Evolutionary conservation across 2,113 vertebrate species (phyloP), one percentile per base, ranked within the genome.

Genomic region (Glaucidium brasilianum): DNA sequence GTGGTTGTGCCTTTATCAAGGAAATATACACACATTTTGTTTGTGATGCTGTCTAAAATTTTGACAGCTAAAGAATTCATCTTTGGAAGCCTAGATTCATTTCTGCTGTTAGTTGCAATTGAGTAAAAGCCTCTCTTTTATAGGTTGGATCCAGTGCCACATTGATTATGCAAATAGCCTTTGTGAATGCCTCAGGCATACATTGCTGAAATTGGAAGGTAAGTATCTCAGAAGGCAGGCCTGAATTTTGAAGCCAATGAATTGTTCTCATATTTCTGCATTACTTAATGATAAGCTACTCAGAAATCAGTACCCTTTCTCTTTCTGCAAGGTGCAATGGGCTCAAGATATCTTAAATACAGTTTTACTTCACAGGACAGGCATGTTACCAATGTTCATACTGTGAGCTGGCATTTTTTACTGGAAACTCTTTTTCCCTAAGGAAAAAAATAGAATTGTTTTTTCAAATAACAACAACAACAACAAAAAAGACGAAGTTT

Each of bases 1-100:
- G 77, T 90, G 85, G 91, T 89, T 97, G 91, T 84, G 92, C 91
- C 77, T 97, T 98, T 97, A 90, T 93, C 88, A 93, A 92, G 89
- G 94, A 97, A 94, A 97, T 87, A 96, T 50, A 96, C n/a, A 96
- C 87, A 94, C 89, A 69, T 96, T 97, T 95, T 97, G 84, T 94
- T 93, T 98, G 92, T 94, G 90, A 94, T 97, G 96, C 91, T 98
- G 97, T 98, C 97, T 97, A 96, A 98, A 96, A 81, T 95, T 82
- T 92, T 97, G 90, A 96, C 96, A 97, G 94, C 91, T 97, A 89
- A 97, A 97, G 95, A 97, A 95, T 97, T 97, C 76, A 93, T 97
- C 91, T 97, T 94, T 88, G 90, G 89, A 97, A 97, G 94, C 58
- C 80, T 49, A 94, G 90, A 80, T 96, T 96, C 76, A 74, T 92